A percentile compares a stretch with the other conserved stretches of the same genome.
These are phyloP conservation scores for Denticeps clupeoides DNA, from an alignment of 2,797 vertebrate species.

Conservation along the genomic window DNA sequence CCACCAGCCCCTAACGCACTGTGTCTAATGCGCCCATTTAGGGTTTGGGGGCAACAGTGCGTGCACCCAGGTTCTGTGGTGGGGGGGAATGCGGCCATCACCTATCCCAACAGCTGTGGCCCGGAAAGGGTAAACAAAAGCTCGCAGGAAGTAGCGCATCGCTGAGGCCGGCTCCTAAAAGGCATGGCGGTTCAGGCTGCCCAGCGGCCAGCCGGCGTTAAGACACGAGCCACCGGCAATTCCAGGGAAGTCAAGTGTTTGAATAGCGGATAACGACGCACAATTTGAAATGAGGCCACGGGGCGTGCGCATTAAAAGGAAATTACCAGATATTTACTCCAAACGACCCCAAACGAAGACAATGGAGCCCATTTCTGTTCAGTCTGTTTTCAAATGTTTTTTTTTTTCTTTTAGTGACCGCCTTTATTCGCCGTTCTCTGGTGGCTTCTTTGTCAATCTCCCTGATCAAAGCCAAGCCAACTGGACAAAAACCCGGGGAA, in stretches of 20 bases:
- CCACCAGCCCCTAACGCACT: conserved; percentile 64
- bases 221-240: conserved; percentile 22
- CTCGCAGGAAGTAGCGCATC: conserved; percentile 61
- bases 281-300: too few species aligned
- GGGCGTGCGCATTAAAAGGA: too few species aligned
- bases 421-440: conserved; percentile 52
- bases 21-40: conserved; percentile 75
- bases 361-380: too few species aligned
- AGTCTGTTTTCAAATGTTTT: too few species aligned
- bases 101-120: conserved; percentile 69
- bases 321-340: too few species aligned
- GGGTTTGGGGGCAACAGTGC: conserved; percentile 57
- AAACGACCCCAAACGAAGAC: too few species aligned
- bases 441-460: conserved; percentile 43
- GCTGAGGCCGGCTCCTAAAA: conserved; percentile 55
- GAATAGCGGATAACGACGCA: too few species aligned
- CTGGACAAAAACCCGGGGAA: conserved; percentile 40
- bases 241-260: too few species aligned
- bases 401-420: conserved; percentile 33
- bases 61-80: conserved; percentile 52
- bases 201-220: background rate
- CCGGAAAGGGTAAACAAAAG: conserved; percentile 65
- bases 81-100: conserved; percentile 55
- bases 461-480: conserved; percentile 48
- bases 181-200: conserved; percentile 24